Evolutionary conservation across 2,888 invertebrate genomes (phyloP).

Genomic region (Troglohyphantes excavatus): DNA sequence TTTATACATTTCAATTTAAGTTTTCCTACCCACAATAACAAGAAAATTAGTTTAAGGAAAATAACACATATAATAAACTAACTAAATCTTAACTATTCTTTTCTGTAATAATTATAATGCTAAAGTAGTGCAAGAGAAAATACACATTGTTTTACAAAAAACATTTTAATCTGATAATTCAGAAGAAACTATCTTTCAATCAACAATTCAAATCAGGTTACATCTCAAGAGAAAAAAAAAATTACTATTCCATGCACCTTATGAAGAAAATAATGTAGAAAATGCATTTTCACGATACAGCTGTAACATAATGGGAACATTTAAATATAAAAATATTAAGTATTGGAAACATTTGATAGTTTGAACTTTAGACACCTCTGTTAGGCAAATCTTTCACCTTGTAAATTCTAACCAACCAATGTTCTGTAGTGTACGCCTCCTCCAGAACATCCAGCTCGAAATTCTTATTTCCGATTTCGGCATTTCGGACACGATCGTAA

Average conservation of each 20-base stretch:
- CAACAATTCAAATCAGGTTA: conserved; percentile 1
- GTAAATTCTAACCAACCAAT: conserved; percentile 99
- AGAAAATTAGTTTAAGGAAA: too few species aligned
- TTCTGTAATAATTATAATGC: too few species aligned
- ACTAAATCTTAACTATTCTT: too few species aligned
- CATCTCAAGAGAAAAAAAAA: not conserved
- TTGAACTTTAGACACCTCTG: conserved; percentile 87
- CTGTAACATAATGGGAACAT: not conserved
- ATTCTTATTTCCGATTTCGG: conserved; percentile 99
- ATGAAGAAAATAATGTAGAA: conserved; percentile 15
- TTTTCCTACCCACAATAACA: too few species aligned
- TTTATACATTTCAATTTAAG: too few species aligned
- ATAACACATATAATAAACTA: too few species aligned
- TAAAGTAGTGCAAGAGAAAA: not conserved
- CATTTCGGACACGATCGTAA: conserved; percentile 96
- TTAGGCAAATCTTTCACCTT: conserved; percentile 97
- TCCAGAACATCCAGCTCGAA: conserved; percentile 99
- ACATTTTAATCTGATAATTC: not conserved
- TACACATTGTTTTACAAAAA: not conserved
- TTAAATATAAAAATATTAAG: conserved; percentile 48
- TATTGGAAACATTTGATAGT: conserved; percentile 24
- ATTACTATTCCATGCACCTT: conserved; percentile 8
- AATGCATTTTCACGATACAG: not conserved
- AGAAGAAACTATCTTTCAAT: not conserved
- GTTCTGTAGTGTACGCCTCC: conserved; percentile 99